phyloP scores from a whole-genome alignment of 2,797 vertebrate genomes.

The Enteromius fasciolatus region DNA sequence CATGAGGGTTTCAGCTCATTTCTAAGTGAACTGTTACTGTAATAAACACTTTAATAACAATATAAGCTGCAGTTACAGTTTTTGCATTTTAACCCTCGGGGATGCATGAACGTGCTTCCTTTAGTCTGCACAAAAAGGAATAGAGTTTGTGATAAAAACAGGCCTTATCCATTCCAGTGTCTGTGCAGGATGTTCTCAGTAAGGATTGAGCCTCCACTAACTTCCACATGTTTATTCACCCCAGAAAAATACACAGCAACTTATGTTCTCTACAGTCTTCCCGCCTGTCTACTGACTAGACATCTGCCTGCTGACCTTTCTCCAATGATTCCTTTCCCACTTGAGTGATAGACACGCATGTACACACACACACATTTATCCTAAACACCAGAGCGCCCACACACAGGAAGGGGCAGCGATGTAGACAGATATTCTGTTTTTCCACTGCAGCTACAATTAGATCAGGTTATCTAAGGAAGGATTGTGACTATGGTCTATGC shows the following conservation, averaged over 20 bases:
- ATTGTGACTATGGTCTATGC: conserved; percentile 21
- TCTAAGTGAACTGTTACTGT: background rate
- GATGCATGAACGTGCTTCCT: background rate
- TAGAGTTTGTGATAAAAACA: conserved; percentile 12
- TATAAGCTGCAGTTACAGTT: background rate
- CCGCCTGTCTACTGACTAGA: conserved; percentile 30
- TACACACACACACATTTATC: conserved; percentile 10
- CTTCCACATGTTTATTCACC: conserved; percentile 28
- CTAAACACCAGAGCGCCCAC: conserved; percentile 23
- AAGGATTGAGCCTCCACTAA: background rate
- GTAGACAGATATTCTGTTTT: conserved; percentile 34
- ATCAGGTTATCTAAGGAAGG: conserved; percentile 37
- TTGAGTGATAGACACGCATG: background rate
- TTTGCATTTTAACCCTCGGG: background rate
- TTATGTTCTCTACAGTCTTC: conserved; percentile 35
- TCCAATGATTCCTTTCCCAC: conserved; percentile 1
- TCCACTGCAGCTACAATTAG: conserved; percentile 39
- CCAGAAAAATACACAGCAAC: conserved; percentile 23
- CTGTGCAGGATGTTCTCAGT: conserved; percentile 7
- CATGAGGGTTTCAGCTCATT: background rate
- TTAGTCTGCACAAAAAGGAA: conserved; percentile 27
- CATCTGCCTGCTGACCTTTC: conserved; percentile 45
- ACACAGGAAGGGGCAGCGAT: conserved; percentile 32
- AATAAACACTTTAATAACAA: background rate
- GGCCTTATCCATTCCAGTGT: background rate